Percentiles rank a stretch among this genome's conserved stretches.
These are phyloP conservation scores for Phorcus lineatus DNA, from an alignment of 2,888 invertebrate species.

Conservation along the genomic window DNA sequence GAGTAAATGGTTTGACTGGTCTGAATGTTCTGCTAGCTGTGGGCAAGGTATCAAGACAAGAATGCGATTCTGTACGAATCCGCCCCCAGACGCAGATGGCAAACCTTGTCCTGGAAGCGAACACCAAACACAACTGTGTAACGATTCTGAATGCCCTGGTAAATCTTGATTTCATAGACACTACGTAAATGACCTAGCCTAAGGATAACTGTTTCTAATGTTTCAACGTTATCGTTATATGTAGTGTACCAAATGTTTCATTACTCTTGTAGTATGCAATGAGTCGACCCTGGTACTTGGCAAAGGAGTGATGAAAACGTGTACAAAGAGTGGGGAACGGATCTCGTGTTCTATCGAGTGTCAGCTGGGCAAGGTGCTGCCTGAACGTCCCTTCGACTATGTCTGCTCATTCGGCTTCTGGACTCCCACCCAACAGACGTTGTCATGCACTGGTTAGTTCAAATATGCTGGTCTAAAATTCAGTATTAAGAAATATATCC, in stretches of 20 bases:
- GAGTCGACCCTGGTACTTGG: background rate
- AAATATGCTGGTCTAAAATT: too few species aligned
- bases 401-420: background rate
- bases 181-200: too few species aligned
- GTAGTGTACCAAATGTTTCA: too few species aligned
- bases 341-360: background rate
- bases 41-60: background rate
- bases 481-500: too few species aligned
- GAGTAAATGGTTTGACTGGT: conserved; percentile 2
- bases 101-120: background rate
- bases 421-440: background rate
- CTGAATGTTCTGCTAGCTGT: background rate
- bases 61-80: background rate
- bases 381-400: background rate
- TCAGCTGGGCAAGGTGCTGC: background rate
- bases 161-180: background rate
- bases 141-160: background rate
- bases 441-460: background rate
- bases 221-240: too few species aligned
- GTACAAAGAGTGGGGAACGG: background rate
- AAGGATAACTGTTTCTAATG: too few species aligned
- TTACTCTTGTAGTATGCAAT: background rate
- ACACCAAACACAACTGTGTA: background rate
- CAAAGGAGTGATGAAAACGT: conserved; percentile 1
- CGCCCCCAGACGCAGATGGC: background rate